These are phyloP conservation scores for Mya arenaria DNA, from an alignment of 1,140 invertebrate species.

Conservation along the genomic window DNA sequence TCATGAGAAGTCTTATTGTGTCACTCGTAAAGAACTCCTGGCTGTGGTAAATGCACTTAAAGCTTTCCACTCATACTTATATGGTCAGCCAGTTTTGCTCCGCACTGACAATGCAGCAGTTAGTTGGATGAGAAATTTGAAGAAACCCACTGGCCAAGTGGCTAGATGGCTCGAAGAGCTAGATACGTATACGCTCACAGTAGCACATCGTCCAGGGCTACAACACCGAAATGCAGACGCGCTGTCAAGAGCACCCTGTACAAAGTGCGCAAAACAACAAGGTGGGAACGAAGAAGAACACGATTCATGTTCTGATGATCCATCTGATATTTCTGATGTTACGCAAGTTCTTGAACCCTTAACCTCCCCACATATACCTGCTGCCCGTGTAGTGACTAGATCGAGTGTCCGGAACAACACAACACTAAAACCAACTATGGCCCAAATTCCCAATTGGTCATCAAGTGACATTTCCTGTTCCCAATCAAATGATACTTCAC, in stretches of 20 bases:
- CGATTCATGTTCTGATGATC: too few species aligned
- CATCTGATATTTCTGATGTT: too few species aligned
- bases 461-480: too few species aligned
- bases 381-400: too few species aligned
- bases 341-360: too few species aligned
- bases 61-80: slow-evolving; percentile 61
- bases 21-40: slow-evolving; percentile 64
- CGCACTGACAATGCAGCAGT: slow-evolving; percentile 66
- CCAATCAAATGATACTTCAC: too few species aligned
- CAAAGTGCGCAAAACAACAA: slow-evolving; percentile 23
- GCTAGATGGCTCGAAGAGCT: slow-evolving; percentile 68
- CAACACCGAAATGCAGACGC: slow-evolving; percentile 70
- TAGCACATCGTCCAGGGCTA: slow-evolving; percentile 63
- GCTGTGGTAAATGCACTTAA: slow-evolving; percentile 56
- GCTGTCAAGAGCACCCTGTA: slow-evolving; percentile 56
- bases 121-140: slow-evolving; percentile 61
- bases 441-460: too few species aligned
- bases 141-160: slow-evolving; percentile 61
- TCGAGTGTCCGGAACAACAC: too few species aligned
- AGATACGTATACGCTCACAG: slow-evolving; percentile 67
- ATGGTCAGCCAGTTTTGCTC: slow-evolving; percentile 59
- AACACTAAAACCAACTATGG: too few species aligned
- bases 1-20: slow-evolving; percentile 82
- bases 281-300: not conserved
- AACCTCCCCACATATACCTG: too few species aligned